phyloP scores from a whole-genome alignment of 2,113 vertebrate species.

The Cryptotis parvus region DNA sequence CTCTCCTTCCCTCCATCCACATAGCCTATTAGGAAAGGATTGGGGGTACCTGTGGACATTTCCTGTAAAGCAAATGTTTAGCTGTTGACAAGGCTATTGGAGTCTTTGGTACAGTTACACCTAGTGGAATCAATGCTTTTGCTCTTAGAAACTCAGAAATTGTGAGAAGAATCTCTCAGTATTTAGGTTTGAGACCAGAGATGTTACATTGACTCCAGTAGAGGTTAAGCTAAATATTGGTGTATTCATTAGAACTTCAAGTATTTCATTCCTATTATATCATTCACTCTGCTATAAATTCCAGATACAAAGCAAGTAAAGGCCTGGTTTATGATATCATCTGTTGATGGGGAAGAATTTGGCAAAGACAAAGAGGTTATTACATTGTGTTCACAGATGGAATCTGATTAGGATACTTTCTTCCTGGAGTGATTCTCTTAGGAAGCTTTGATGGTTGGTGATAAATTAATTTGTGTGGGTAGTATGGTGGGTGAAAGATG shows the following conservation, averaged over 20 bases:
- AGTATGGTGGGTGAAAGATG: background rate
- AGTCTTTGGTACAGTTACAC: background rate
- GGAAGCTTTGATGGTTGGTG: background rate
- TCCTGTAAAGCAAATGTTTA: background rate
- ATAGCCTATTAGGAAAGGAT: background rate
- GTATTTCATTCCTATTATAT: background rate
- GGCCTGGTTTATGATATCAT: background rate
- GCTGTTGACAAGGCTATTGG: background rate
- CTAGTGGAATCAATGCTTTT: background rate
- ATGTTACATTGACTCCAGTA: background rate
- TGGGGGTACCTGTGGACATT: background rate
- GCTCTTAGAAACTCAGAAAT: background rate
- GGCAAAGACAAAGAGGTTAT: background rate
- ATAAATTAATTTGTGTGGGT: conserved; percentile 17
- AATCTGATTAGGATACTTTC: background rate
- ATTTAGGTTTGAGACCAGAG: background rate
- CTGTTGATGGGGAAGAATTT: background rate
- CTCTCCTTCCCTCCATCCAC: background rate
- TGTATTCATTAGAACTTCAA: background rate
- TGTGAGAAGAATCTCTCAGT: background rate
- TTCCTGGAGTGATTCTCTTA: background rate
- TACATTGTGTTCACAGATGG: background rate
- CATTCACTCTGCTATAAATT: background rate
- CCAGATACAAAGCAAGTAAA: background rate
- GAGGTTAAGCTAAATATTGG: background rate